These are phyloP conservation scores for Hypolimnas misippus DNA, from an alignment of 2,888 invertebrate genomes.

Conservation along the genomic window DNA sequence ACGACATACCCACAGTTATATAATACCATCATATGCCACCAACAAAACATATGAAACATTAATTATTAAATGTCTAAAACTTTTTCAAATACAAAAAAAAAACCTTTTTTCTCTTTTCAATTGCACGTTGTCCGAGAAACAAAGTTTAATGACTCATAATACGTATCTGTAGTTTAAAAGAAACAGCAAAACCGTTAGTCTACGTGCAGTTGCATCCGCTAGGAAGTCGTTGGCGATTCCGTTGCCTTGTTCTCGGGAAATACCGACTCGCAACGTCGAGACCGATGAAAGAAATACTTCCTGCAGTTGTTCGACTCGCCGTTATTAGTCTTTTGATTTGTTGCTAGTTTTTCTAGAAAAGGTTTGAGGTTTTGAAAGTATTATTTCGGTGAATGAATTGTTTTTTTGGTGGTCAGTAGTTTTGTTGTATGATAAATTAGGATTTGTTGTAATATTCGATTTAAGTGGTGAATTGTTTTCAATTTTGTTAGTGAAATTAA, in stretches of 20 bases:
- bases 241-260: slow-evolving; percentile 62
- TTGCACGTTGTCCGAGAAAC: neutral
- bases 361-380: slow-evolving; percentile 43
- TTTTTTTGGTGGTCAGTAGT: no score
- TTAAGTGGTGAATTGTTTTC: no score
- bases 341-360: slow-evolving; percentile 51
- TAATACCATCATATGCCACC: no score
- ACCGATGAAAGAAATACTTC: slow-evolving; percentile 74
- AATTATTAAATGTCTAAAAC: no score
- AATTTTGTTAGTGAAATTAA: no score
- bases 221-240: slow-evolving; percentile 74
- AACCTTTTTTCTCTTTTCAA: neutral
- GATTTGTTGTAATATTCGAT: neutral
- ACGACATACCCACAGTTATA: no score
- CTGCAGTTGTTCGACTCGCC: slow-evolving; percentile 53
- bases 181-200: slow-evolving; percentile 39
- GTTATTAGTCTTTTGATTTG: slow-evolving; percentile 65
- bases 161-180: slow-evolving; percentile 36
- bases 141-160: slow-evolving; percentile 28
- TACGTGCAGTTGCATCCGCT: slow-evolving; percentile 51
- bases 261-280: slow-evolving; percentile 61
- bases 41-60: no score
- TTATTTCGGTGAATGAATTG: slow-evolving; percentile 19
- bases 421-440: neutral
- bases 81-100: no score